Percentiles rank a stretch among this genome's conserved stretches.
phyloP scores from a whole-genome alignment of 1,140 invertebrate genomes.

The Drosophila virilis region DNA sequence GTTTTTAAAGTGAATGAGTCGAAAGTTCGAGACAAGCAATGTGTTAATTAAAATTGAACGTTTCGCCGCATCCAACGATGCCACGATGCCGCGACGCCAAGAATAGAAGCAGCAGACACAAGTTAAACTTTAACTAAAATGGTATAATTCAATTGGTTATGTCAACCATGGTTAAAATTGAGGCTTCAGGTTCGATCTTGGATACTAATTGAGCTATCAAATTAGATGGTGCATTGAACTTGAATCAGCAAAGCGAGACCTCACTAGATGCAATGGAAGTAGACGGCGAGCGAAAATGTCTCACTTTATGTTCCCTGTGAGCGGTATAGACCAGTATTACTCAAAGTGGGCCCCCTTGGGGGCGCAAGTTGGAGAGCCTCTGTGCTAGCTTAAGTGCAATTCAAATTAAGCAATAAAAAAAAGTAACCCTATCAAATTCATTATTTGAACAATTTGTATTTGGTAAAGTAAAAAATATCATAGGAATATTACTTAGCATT shows the following conservation, averaged over 20 bases:
- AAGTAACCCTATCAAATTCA: too few relatives aligned
- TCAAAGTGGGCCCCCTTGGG: too few relatives aligned
- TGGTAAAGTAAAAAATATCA: too few relatives aligned
- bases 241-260: not conserved
- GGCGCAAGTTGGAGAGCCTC: too few relatives aligned
- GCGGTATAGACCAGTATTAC: too few relatives aligned
- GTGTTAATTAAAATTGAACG: conserved; percentile 80
- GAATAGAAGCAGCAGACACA: conserved; percentile 7
- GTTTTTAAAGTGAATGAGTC: conserved; percentile 49
- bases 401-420: too few relatives aligned
- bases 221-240: conserved; percentile 62
- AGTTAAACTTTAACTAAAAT: conserved; percentile 25
- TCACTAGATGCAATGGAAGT: not conserved
- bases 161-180: conserved; percentile 47
- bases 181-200: not conserved
- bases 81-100: conserved; percentile 1
- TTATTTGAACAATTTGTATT: too few relatives aligned
- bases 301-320: too few relatives aligned
- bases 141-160: conserved; percentile 72
- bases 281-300: not conserved
- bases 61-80: conserved; percentile 53
- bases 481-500: too few relatives aligned
- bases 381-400: too few relatives aligned
- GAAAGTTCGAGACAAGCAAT: conserved; percentile 49
- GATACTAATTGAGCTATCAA: conserved; percentile 47